These are phyloP conservation scores for Drosophila ezoana DNA, from an alignment of 2,888 invertebrate species.

Conservation along the genomic window DNA sequence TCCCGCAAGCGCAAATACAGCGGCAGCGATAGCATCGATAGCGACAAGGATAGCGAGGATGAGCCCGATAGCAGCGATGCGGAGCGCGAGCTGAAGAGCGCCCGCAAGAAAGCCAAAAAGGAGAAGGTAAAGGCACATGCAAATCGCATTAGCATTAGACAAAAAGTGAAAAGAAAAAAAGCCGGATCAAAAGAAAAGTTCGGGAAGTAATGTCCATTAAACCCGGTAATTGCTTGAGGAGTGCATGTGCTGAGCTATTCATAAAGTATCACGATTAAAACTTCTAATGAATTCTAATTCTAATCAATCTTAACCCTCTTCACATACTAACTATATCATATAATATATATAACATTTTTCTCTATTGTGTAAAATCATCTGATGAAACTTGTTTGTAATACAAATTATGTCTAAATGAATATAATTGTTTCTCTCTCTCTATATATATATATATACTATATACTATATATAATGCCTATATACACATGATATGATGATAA, in stretches of 20 bases:
- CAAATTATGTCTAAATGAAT: constrained; percentile 25
- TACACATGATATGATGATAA: constrained; percentile 61
- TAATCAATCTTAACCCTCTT: constrained; percentile 37
- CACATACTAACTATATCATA: constrained; percentile 10
- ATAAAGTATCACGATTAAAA: constrained; percentile 25
- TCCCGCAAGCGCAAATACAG: constrained; percentile 86
- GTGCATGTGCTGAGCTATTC: constrained; percentile 41
- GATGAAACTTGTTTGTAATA: constrained; percentile 28
- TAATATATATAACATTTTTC: constrained; percentile 17
- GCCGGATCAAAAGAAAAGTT: constrained; percentile 3
- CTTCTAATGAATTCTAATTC: constrained; percentile 40
- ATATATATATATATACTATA: constrained; percentile 20
- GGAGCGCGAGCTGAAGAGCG: constrained; percentile 83
- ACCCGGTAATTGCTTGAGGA: neutral
- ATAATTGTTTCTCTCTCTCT: constrained; percentile 42
- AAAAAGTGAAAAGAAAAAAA: neutral
- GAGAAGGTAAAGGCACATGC: constrained; percentile 81
- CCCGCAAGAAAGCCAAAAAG: constrained; percentile 83
- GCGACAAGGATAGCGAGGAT: constrained; percentile 84
- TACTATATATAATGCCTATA: constrained; percentile 17
- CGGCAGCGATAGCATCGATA: constrained; percentile 85
- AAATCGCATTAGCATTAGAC: neutral
- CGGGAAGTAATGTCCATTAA: neutral
- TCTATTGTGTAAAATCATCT: constrained; percentile 42
- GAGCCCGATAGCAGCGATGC: constrained; percentile 82